Conservation (phyloP, 2,888 invertebrate genomes). For the Pseudolycoriella hygida region DNA sequence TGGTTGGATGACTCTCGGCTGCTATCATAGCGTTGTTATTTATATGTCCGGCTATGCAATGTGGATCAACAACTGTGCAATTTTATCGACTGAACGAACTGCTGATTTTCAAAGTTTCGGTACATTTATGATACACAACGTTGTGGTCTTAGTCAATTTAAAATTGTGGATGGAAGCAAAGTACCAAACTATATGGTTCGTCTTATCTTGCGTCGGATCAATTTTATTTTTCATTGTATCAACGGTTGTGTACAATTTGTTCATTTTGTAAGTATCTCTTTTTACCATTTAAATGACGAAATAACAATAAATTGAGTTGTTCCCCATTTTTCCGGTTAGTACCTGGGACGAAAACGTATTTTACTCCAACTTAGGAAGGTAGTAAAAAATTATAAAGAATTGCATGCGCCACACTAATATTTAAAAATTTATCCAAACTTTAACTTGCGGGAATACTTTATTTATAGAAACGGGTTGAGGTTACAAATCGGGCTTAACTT, state of each 20-base stretch:
- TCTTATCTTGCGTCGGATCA: constrained; percentile 34
- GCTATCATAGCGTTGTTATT: constrained; percentile 46
- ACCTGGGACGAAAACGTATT: no score
- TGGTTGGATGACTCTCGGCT: constrained; percentile 38
- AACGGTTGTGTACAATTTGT: constrained; percentile 36
- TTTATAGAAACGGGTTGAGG: no score
- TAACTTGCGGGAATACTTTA: no score
- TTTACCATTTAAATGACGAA: no score
- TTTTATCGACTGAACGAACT: constrained; percentile 32
- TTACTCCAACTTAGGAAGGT: no score
- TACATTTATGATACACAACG: constrained; percentile 36
- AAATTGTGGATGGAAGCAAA: constrained; percentile 44
- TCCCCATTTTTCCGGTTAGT: no score
- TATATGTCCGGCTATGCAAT: constrained; percentile 35
- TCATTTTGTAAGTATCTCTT: constrained; percentile 37
- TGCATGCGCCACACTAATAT: no score
- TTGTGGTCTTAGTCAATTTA: constrained; percentile 38
- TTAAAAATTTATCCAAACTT: no score
- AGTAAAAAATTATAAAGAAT: no score
- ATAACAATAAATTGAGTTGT: no score
- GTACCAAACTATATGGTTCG: constrained; percentile 37
- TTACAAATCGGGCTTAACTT: no score
- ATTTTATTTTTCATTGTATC: constrained; percentile 36
- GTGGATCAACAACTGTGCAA: constrained; percentile 30
- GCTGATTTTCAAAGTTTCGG: constrained; percentile 41